These are phyloP conservation scores for Micromys minutus DNA, from an alignment of 2,113 vertebrate genomes.

Conservation along the genomic window DNA sequence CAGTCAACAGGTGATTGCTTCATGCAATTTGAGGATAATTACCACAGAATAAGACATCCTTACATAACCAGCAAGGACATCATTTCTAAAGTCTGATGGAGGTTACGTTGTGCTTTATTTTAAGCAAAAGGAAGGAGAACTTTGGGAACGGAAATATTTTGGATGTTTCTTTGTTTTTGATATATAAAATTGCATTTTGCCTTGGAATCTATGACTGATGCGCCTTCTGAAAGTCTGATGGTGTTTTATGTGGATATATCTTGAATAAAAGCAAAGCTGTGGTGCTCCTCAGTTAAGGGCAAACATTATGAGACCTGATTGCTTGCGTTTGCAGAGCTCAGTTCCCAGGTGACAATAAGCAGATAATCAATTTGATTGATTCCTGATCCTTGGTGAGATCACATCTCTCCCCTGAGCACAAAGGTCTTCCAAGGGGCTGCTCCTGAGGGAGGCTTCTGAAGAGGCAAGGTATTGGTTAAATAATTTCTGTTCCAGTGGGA, in stretches of 20 bases:
- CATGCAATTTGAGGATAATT: background rate
- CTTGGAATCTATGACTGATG: constrained; percentile 68
- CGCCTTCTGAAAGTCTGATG: constrained; percentile 46
- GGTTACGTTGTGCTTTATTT: constrained; percentile 77
- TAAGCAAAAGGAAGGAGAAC: constrained; percentile 69
- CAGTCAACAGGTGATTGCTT: background rate
- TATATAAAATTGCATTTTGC: constrained; percentile 74
- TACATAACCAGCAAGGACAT: constrained; percentile 49
- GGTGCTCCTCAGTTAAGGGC: background rate
- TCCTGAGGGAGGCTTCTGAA: background rate
- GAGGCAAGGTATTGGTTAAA: background rate
- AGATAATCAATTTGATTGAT: background rate
- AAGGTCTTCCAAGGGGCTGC: constrained; percentile 19
- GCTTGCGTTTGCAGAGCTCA: background rate
- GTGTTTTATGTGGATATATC: constrained; percentile 51
- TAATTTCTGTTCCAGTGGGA: constrained; percentile 51
- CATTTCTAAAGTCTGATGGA: constrained; percentile 48
- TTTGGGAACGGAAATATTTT: constrained; percentile 75
- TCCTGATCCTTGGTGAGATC: background rate
- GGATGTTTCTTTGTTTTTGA: constrained; percentile 72
- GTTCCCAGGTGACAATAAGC: background rate
- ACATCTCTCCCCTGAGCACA: background rate
- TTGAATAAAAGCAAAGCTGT: constrained; percentile 14
- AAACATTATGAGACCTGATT: background rate
- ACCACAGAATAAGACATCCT: background rate